phyloP scores from a whole-genome alignment of 2,797 vertebrate species.

The Rachycentron canadum region DNA sequence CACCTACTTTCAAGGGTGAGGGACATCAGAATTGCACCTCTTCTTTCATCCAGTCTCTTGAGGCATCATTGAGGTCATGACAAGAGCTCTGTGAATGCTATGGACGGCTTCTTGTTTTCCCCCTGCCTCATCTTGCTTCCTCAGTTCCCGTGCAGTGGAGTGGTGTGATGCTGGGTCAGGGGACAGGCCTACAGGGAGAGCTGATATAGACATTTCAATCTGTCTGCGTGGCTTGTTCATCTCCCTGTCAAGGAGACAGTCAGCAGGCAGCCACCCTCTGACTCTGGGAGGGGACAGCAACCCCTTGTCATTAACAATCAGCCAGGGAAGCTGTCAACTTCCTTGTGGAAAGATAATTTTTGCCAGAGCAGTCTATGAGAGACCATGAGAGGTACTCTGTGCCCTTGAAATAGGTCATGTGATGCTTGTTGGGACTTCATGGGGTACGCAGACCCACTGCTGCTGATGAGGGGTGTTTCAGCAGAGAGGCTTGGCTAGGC shows the following conservation, averaged over 20 bases:
- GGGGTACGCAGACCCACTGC: conserved; percentile 12
- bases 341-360: conserved; percentile 58
- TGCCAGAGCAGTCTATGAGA: conserved; percentile 33
- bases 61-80: conserved; percentile 59
- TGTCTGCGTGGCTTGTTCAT: conserved; percentile 67
- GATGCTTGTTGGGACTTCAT: conserved; percentile 23
- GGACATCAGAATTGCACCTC: not conserved
- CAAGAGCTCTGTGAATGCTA: conserved; percentile 43
- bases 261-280: conserved; percentile 57
- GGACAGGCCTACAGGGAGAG: conserved; percentile 62
- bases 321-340: conserved; percentile 66
- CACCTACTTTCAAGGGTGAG: conserved; percentile 21
- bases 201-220: conserved; percentile 73
- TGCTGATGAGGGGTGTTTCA: conserved; percentile 51
- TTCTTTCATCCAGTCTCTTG: conserved; percentile 29
- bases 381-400: conserved; percentile 11
- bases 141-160: conserved; percentile 32
- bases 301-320: conserved; percentile 76
- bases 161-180: conserved; percentile 48
- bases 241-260: conserved; percentile 63
- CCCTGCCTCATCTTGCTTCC: conserved; percentile 36
- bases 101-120: conserved; percentile 33
- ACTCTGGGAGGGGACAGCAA: conserved; percentile 55
- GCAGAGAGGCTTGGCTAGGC: conserved; percentile 14
- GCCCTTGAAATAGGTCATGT: conserved; percentile 63